Percentiles rank a stretch among this genome's conserved stretches.
Evolutionary conservation across 2,113 vertebrate species (phyloP).

Genomic region (Campylomormyrus numenius): DNA sequence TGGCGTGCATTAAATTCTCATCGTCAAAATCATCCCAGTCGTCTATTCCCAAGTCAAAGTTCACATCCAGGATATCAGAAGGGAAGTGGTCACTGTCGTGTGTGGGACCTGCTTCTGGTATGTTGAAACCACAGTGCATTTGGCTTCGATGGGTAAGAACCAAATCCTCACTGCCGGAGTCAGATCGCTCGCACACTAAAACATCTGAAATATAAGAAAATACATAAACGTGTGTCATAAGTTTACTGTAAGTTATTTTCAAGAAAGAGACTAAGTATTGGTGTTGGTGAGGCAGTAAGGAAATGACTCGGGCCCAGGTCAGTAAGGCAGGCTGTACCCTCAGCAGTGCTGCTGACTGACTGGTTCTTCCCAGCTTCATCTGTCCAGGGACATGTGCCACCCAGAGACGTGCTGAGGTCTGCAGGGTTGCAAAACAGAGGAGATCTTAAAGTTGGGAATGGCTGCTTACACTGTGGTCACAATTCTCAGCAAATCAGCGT

Average conservation of each 20-base stretch:
- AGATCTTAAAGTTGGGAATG: not conserved
- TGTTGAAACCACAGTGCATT: slow-evolving; percentile 26
- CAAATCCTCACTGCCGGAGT: slow-evolving; percentile 29
- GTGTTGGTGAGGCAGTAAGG: not conserved
- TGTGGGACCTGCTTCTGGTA: slow-evolving; percentile 35
- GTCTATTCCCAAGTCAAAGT: slow-evolving; percentile 75
- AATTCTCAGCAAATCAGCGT: not conserved
- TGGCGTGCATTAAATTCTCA: slow-evolving; percentile 62
- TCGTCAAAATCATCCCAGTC: slow-evolving; percentile 82
- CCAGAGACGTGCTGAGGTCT: slow-evolving; percentile 35
- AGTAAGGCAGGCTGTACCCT: slow-evolving; percentile 29
- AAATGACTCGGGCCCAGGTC: not conserved
- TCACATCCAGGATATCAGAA: slow-evolving; percentile 57
- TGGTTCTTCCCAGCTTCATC: slow-evolving; percentile 8
- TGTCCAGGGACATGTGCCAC: slow-evolving; percentile 21
- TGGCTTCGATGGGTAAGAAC: slow-evolving; percentile 31
- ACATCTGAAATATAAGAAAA: slow-evolving; percentile 44
- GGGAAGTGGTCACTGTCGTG: slow-evolving; percentile 39
- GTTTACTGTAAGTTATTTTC: not conserved
- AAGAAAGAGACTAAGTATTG: not conserved
- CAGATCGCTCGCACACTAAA: slow-evolving; percentile 40
- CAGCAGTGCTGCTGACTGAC: slow-evolving; percentile 1
- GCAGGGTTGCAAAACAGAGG: not conserved
- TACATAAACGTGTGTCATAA: not conserved
- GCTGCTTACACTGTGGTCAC: not conserved